These are phyloP conservation scores for Pristionchus fissidentatus DNA, from an alignment of 2,888 invertebrate species.

Conservation along the genomic window DNA sequence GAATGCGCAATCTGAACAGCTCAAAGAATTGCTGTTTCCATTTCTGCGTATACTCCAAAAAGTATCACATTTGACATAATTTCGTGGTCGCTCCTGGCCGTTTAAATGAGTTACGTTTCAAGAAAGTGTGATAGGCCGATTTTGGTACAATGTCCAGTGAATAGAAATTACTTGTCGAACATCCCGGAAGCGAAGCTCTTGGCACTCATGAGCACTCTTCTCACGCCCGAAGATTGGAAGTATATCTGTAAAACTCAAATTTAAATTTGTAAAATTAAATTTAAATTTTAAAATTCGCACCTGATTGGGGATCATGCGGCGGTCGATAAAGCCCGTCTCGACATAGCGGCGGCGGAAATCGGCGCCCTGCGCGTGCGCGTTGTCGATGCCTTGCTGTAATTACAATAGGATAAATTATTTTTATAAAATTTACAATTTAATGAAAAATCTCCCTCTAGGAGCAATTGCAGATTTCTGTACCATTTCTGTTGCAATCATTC, in stretches of 20 bases:
- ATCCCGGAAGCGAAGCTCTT: conserved; percentile 31
- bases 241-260: neutral
- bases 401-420: too few relatives aligned
- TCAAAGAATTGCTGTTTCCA: neutral
- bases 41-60: too few relatives aligned
- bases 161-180: conserved; percentile 18
- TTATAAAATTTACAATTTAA: too few relatives aligned
- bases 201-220: conserved; percentile 22
- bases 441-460: too few relatives aligned
- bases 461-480: too few relatives aligned
- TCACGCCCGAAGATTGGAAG: conserved; percentile 28
- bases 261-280: neutral
- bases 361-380: conserved; percentile 15
- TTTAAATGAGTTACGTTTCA: neutral
- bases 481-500: too few relatives aligned
- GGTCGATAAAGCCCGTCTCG: conserved; percentile 1
- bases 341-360: conserved; percentile 13
- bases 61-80: neutral
- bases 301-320: conserved; percentile 30
- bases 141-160: neutral
- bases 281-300: neutral
- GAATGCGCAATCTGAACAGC: neutral
- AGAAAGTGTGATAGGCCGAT: neutral
- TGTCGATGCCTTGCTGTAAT: conserved; percentile 29
- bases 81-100: neutral